Evolutionary conservation across 2,113 vertebrate species (phyloP).

Genomic region (Phalacrocorax pelagicus): DNA sequence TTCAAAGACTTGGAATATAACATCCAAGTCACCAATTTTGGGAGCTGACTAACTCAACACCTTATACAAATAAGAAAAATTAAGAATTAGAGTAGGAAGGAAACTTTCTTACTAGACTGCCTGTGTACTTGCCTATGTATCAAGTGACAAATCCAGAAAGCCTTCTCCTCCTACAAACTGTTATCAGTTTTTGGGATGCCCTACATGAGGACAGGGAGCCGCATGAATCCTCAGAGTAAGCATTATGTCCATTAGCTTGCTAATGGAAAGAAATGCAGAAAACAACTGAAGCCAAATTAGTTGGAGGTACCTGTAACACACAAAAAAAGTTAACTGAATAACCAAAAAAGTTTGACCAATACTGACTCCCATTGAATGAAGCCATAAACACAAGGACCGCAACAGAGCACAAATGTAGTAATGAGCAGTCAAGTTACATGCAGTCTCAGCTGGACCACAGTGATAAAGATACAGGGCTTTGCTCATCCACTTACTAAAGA

Average conservation of each 20-base stretch:
- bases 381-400: background rate
- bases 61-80: background rate
- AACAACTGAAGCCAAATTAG: background rate
- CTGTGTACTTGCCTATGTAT: background rate
- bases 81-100: background rate
- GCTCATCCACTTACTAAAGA: background rate
- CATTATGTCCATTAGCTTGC: too few relatives aligned
- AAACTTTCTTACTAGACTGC: background rate
- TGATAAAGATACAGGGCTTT: background rate
- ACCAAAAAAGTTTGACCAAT: background rate
- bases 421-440: fast-evolving
- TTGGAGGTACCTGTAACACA: background rate
- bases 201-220: background rate
- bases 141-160: background rate
- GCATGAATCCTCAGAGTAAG: background rate
- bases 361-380: background rate
- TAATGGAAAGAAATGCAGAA: background rate
- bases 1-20: background rate
- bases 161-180: fast-evolving
- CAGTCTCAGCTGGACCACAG: background rate
- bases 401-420: background rate
- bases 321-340: background rate
- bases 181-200: background rate
- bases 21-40: background rate
- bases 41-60: background rate